Evolutionary conservation across 2,888 invertebrate genomes (phyloP), one percentile per base, ranked within the genome.

Genomic region (Cryptus viduatorius): DNA sequence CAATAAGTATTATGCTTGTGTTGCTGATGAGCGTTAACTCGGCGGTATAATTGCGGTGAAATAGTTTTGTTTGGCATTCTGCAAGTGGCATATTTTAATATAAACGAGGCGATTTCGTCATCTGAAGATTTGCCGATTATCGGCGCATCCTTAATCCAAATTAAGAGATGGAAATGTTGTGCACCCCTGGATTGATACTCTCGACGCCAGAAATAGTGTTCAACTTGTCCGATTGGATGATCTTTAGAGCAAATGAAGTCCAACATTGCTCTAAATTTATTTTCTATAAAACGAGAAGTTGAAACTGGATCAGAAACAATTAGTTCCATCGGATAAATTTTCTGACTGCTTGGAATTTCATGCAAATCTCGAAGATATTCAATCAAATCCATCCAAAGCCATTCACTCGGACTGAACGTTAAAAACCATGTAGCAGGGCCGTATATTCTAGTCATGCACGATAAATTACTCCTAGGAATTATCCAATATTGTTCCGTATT

Each of bases 221-320:
- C 50, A 16, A 88, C 78, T 79, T 86, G 75, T 42, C 88, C 87
- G 19, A 91, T 75, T 29, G 89, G 90, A 42, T 85, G 82, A 78
- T 87, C 86, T 16, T 86, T 64, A 53, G 87, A 88, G n/a, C 59
- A 86, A 16, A 91, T 76, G 59, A 92, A 91, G 50, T 90, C 88
- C 8, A 90, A 83, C 86, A 90, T 89, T 14, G 87, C 89, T 16
- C 79, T 69, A 80, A 90, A 91, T 78, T 91, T 90, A 29, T 84
- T 90, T 53, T 91, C 89, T 24, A 91, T 88, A 86, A 91, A 91
- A 53, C 90, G 72, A 1, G 90, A 90, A 46, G 88, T 84, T 12
- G 91, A 87, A 3, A 91, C 88, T 68, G 37, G 37, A 37, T 37
- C 37, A 4, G 37, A 37, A 37, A 37, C 37, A 37, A 37, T 37